Evolutionary conservation across 2,888 invertebrate species (phyloP), one percentile per base, ranked within the genome.

Genomic region (Lepeophtheirus nordmannii): DNA sequence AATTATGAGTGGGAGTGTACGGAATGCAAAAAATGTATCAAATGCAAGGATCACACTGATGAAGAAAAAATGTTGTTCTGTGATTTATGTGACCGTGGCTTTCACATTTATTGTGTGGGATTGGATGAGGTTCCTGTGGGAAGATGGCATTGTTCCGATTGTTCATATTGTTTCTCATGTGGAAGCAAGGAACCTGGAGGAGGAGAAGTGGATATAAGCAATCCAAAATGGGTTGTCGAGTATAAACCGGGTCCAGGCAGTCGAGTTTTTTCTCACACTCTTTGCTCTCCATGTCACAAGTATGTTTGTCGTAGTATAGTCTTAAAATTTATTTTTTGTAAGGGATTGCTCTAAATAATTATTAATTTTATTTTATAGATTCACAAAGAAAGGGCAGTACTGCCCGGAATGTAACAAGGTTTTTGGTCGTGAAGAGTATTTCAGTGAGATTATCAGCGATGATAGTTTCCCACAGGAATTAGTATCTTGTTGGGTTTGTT

Each of bases 51-150:
- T 74, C 84, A 86, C 41, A 84, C 84, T 70, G 86, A 87, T 75
- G 88, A 87, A 78, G 88, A 88, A 73, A 87, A 89, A 78, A 90
- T 92, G 89, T 81, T 93, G 73, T 91, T 87, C 78, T 94, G 93
- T 76, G 92, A 93, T 76, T 84, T 87, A 73, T 94, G 93, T 78
- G 93, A 93, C 78, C 81, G 92, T 74, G 92, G 92, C 77, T 91
- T 87, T 78, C 93, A 93, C 75, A 87, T 89, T 70, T 89, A 87
- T 78, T 94, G 93, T 77, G 87, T 91, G 66, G 89, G 88, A 9
- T 76, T 91, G 58, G 79, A 82, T 68, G 79, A 82, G 69, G 85
- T 90, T 72, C 92, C 92, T 7, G 83, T 82, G 69, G 91, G 91
- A 46, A 83, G 88, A 62, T 93, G 92, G 92, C 87, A 89, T 74